Conservation (phyloP, 2,113 vertebrate genomes). For the Takifugu flavidus region DNA sequence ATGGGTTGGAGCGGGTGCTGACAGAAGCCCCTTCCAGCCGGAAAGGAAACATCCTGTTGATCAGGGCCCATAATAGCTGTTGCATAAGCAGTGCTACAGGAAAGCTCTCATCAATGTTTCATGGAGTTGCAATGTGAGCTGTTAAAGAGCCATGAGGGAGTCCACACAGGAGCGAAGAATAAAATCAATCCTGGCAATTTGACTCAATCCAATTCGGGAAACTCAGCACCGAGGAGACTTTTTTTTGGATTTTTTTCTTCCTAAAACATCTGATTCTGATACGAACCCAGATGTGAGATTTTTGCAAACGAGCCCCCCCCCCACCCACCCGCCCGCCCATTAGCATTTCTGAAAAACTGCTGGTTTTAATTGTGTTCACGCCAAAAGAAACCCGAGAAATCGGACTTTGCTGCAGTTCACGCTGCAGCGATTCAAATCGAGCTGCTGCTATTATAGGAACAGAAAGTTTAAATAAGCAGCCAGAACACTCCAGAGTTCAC, state of each 20-base stretch:
- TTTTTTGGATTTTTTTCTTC: too few species aligned
- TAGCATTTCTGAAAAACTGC: too few species aligned
- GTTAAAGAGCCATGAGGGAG: slow-evolving; percentile 21
- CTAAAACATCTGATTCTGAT: too few species aligned
- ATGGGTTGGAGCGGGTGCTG: slow-evolving; percentile 54
- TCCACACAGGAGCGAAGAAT: slow-evolving; percentile 10
- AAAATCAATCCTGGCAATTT: not conserved
- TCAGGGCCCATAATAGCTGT: slow-evolving; percentile 50
- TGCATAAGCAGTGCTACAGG: slow-evolving; percentile 50
- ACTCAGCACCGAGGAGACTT: too few species aligned
- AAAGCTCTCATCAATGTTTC: slow-evolving; percentile 53
- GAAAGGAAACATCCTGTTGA: slow-evolving; percentile 53
- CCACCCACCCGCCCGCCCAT: too few species aligned
- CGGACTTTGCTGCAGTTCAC: too few species aligned
- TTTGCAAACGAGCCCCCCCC: too few species aligned
- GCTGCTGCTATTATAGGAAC: not conserved
- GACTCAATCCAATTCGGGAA: too few species aligned
- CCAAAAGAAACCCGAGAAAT: too few species aligned
- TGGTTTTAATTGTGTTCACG: too few species aligned
- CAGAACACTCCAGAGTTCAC: slow-evolving; percentile 29
- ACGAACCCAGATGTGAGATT: too few species aligned
- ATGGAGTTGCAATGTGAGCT: slow-evolving; percentile 39
- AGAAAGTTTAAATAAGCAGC: slow-evolving; percentile 19
- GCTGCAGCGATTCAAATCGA: slow-evolving; percentile 1
- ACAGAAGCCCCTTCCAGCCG: slow-evolving; percentile 38